These are phyloP conservation scores for Xiphophorus birchmanni DNA, from an alignment of 2,797 vertebrate species.

Conservation along the genomic window DNA sequence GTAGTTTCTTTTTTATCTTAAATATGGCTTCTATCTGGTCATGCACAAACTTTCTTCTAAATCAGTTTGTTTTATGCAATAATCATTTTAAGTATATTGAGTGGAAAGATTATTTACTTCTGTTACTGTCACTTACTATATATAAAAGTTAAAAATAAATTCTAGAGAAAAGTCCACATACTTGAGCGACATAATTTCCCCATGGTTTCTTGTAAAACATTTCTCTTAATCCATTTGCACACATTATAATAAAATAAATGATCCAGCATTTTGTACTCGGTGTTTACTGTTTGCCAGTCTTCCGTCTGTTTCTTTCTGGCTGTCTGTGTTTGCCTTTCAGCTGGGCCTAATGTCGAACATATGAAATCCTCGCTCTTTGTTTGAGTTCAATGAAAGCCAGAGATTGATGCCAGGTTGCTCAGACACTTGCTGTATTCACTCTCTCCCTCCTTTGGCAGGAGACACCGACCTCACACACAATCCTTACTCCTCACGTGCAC, in stretches of 20 bases:
- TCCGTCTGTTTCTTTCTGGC: constrained; percentile 27
- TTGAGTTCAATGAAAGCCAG: constrained; percentile 65
- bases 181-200: neutral
- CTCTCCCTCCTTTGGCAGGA: constrained; percentile 42
- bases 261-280: constrained; percentile 10
- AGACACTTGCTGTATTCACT: constrained; percentile 46
- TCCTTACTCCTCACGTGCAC: constrained; percentile 52
- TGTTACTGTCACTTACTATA: neutral
- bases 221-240: neutral
- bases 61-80: neutral
- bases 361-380: constrained; percentile 57
- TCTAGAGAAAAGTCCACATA: neutral
- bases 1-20: neutral
- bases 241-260: neutral
- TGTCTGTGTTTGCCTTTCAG: constrained; percentile 44
- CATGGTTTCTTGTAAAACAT: neutral
- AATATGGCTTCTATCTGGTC: neutral
- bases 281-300: constrained; percentile 18
- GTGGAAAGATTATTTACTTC: neutral
- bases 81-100: neutral
- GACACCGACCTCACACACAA: constrained; percentile 50
- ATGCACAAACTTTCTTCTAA: neutral
- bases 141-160: neutral
- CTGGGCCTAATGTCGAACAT: constrained; percentile 42
- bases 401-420: constrained; percentile 59